Conservation (phyloP, 1,140 invertebrate species). For the Platyscapa corneri region DNA sequence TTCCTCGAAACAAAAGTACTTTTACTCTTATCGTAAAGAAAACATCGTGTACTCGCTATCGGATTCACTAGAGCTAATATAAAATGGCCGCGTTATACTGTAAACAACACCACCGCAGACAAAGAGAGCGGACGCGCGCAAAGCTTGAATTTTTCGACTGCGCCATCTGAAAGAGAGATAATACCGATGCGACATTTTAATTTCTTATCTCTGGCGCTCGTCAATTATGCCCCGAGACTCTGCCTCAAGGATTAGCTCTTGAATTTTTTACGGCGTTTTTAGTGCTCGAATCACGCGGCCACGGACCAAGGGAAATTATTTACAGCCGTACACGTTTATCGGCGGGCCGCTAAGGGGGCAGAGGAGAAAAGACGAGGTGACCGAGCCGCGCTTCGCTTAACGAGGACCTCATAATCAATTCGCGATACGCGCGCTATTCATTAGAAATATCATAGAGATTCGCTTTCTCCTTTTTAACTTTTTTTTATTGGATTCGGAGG, state of each 20-base stretch:
- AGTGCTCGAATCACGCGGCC: too few species aligned
- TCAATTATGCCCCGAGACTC: neutral
- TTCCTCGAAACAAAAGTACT: too few species aligned
- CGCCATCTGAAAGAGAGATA: neutral
- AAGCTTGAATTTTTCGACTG: neutral
- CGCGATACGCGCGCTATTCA: too few species aligned
- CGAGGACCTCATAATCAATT: too few species aligned
- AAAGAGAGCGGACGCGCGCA: neutral
- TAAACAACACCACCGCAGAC: neutral
- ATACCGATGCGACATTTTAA: neutral
- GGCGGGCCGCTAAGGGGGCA: too few species aligned
- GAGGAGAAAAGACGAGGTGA: neutral
- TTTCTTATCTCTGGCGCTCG: constrained; percentile 22
- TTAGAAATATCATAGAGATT: too few species aligned
- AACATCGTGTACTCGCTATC: neutral
- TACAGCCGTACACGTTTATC: too few species aligned
- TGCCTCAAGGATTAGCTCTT: too few species aligned
- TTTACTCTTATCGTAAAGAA: neutral
- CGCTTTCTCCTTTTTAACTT: neutral
- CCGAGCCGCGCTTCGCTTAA: neutral
- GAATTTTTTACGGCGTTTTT: too few species aligned
- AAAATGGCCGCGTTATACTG: neutral
- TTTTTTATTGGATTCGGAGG: neutral
- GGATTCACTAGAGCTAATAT: neutral
- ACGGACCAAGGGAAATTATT: too few species aligned